Conservation (phyloP, 1,140 invertebrate species). For the Drosophila seguyi region DNA sequence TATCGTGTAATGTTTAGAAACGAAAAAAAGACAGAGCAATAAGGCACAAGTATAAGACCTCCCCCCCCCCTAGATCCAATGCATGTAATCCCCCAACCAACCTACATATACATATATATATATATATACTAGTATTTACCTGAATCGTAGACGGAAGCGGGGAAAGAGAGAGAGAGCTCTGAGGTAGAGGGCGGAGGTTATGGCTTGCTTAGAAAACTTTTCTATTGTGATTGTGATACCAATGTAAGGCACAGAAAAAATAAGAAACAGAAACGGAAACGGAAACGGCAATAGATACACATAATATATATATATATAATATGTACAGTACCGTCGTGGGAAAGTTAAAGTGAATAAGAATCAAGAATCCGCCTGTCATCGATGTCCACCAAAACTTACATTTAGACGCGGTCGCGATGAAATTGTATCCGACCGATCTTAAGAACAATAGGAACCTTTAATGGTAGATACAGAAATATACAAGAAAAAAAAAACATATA, state of each 20-base stretch:
- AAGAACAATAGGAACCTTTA: slow-evolving; percentile 34
- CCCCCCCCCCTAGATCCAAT: background rate
- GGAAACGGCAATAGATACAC: slow-evolving; percentile 9
- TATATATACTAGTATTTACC: slow-evolving; percentile 24
- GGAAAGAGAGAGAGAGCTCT: background rate
- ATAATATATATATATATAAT: slow-evolving; percentile 11
- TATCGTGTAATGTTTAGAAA: slow-evolving; percentile 42
- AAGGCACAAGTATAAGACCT: slow-evolving; percentile 32
- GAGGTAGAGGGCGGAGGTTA: background rate
- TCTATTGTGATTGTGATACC: slow-evolving; percentile 67
- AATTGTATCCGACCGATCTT: slow-evolving; percentile 39
- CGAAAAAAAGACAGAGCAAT: slow-evolving; percentile 18
- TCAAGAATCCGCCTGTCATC: slow-evolving; percentile 34
- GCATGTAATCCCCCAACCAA: slow-evolving; percentile 11
- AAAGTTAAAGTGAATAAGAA: slow-evolving; percentile 4
- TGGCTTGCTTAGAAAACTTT: slow-evolving; percentile 60
- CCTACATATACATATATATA: slow-evolving; percentile 9
- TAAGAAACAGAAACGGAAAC: slow-evolving; percentile 15
- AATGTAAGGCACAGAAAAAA: slow-evolving; percentile 58
- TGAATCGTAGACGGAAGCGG: slow-evolving; percentile 18
- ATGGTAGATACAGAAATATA: slow-evolving; percentile 42
- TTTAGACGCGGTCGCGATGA: slow-evolving; percentile 39
- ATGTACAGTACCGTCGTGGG: slow-evolving; percentile 18
- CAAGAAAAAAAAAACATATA: slow-evolving; percentile 22
- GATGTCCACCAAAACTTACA: slow-evolving; percentile 37